phyloP scores from a whole-genome alignment of 2,888 invertebrate genomes.

The Geophilus truncorum region DNA sequence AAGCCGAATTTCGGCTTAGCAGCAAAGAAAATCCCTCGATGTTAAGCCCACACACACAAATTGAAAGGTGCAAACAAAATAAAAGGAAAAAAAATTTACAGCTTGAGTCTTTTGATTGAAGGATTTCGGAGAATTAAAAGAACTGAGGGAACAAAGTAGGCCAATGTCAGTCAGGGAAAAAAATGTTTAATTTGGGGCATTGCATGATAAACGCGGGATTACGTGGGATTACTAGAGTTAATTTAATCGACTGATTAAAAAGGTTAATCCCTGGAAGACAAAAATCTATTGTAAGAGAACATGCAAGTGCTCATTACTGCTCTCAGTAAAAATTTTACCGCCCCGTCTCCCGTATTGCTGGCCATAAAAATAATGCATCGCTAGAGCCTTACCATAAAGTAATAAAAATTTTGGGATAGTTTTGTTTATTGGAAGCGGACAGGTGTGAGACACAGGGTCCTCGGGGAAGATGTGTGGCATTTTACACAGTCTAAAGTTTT shows the following conservation, averaged over 20 bases:
- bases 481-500: neutral
- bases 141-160: neutral
- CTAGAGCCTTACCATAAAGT: slow-evolving; percentile 33
- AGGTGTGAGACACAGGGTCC: slow-evolving; percentile 32
- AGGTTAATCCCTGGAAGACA: neutral
- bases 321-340: slow-evolving; percentile 34
- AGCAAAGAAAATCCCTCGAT: neutral
- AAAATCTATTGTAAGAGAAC: neutral
- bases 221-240: neutral
- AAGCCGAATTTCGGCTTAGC: neutral
- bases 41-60: neutral
- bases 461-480: neutral
- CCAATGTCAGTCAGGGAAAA: neutral
- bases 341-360: slow-evolving; percentile 31
- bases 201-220: too few species aligned
- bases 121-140: neutral
- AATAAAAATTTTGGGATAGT: slow-evolving; percentile 35
- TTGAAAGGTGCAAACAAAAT: neutral
- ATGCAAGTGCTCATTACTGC: slow-evolving; percentile 33
- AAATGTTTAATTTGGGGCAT: too few species aligned
- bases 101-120: neutral
- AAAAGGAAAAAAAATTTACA: neutral
- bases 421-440: slow-evolving; percentile 35
- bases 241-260: neutral
- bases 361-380: slow-evolving; percentile 33